phyloP scores from a whole-genome alignment of 2,113 vertebrate species.

The Laticauda laticaudata region DNA sequence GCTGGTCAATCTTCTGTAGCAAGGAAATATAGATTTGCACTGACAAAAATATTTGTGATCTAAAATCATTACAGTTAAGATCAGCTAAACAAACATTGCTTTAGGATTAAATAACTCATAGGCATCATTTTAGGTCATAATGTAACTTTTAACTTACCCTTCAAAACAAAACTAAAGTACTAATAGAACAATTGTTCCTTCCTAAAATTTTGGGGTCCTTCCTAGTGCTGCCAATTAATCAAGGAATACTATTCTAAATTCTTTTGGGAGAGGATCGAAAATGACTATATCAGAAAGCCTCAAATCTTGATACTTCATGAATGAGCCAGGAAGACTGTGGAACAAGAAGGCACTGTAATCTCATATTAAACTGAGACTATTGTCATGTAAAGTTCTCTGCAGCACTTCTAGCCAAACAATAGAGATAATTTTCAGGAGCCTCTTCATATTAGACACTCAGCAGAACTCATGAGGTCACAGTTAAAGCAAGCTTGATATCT shows the following conservation, averaged over 20 bases:
- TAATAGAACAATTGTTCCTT: not conserved
- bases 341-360: not conserved
- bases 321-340: not conserved
- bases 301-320: not conserved
- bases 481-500: not conserved
- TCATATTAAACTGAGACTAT: not conserved
- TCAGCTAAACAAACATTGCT: not conserved
- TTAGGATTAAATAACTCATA: not conserved
- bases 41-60: conserved; percentile 69
- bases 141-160: not conserved
- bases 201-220: not conserved
- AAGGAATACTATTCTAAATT: not conserved
- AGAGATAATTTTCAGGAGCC: not conserved
- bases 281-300: not conserved
- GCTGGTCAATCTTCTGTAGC: conserved; percentile 65
- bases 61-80: conserved; percentile 13
- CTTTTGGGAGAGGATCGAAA: not conserved
- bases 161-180: not conserved
- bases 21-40: conserved; percentile 75
- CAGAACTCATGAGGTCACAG: not conserved
- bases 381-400: not conserved
- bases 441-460: not conserved
- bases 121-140: not conserved
- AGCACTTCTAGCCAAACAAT: not conserved
- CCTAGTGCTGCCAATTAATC: not conserved